Conservation (phyloP, 2,113 vertebrate genomes). For the Oxyura jamaicensis region DNA sequence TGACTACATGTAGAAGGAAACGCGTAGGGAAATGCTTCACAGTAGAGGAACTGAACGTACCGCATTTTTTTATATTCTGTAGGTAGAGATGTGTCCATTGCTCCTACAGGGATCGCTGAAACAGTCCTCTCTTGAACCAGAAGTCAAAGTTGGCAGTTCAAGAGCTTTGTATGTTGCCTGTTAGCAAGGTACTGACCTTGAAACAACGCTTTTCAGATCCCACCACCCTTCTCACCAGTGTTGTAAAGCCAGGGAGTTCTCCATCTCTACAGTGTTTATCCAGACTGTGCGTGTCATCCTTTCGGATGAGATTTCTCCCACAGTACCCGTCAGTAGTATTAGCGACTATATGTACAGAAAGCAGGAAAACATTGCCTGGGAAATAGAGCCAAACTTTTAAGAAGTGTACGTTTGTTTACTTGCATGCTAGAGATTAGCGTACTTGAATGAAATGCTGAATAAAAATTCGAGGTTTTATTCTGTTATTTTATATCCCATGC, state of each 20-base stretch:
- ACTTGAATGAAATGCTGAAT: not conserved
- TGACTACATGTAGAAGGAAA: rapidly evolving
- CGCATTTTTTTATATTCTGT: not conserved
- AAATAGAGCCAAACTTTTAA: not conserved
- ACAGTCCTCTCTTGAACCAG: not conserved
- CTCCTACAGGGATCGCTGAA: not conserved
- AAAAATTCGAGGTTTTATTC: not conserved
- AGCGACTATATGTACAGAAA: not conserved
- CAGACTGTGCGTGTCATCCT: not conserved
- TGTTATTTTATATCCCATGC: not conserved
- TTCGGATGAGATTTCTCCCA: not conserved
- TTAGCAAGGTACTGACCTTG: not conserved
- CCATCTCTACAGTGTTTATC: rapidly evolving
- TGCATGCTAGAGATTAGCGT: not conserved
- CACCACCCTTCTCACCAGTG: not conserved
- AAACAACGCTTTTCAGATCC: not conserved
- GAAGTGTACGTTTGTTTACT: not conserved
- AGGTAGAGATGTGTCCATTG: not conserved
- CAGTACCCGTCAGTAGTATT: not conserved
- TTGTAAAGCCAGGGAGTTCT: not conserved
- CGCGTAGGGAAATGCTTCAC: rapidly evolving
- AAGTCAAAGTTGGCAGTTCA: not conserved
- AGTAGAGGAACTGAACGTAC: not conserved
- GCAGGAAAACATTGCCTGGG: not conserved
- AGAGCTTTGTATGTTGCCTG: not conserved